Evolutionary conservation across 2,797 vertebrate genomes (phyloP).

Genomic region (Caiman crocodilus): DNA sequence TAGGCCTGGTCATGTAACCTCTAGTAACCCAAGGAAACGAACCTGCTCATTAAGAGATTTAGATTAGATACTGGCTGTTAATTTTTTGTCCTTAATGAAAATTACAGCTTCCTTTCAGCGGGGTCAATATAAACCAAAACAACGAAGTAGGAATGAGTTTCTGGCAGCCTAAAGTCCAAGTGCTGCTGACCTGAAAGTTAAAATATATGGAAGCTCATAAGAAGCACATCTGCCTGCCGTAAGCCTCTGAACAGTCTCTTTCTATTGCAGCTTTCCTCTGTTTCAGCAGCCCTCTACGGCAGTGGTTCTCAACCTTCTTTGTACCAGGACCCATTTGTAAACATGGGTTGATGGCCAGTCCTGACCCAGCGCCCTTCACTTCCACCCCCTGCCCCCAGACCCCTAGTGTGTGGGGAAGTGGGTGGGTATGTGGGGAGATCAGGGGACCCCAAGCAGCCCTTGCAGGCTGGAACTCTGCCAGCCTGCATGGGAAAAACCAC

Average conservation of each 20-base stretch:
- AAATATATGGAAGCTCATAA: background rate
- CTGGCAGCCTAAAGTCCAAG: background rate
- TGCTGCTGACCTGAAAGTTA: background rate
- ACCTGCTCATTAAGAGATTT: background rate
- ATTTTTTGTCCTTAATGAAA: background rate
- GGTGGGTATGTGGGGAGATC: no score
- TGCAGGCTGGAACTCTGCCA: no score
- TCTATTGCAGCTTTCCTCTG: background rate
- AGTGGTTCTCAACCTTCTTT: no score
- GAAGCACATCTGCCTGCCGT: no score
- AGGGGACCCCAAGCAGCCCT: no score
- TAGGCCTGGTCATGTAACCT: background rate
- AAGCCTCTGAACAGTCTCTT: background rate
- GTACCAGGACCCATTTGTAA: no score
- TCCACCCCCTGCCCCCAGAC: no score
- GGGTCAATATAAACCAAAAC: no score
- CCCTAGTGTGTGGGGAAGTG: no score
- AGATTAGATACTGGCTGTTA: background rate
- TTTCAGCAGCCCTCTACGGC: background rate
- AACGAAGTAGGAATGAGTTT: background rate
- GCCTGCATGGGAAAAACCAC: no score
- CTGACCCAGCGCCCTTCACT: no score
- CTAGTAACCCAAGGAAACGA: background rate
- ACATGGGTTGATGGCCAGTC: no score
- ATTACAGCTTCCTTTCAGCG: background rate